phyloP scores from a whole-genome alignment of 2,797 vertebrate species.

The Moxostoma hubbsi region DNA sequence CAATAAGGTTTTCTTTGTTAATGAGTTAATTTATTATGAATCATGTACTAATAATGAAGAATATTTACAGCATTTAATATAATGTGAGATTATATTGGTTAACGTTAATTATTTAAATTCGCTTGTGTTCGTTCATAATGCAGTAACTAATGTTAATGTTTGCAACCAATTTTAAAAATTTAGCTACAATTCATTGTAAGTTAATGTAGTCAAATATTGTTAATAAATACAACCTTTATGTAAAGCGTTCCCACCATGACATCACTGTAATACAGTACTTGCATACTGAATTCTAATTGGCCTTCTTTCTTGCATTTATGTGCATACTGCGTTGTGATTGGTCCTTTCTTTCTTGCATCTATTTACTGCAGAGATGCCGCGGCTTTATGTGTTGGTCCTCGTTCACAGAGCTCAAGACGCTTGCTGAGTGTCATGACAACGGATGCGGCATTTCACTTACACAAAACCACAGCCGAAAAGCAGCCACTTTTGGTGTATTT shows the following conservation, averaged over 20 bases:
- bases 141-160: background rate
- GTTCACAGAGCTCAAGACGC: constrained; percentile 20
- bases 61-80: too few relatives aligned
- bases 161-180: background rate
- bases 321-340: constrained; percentile 16
- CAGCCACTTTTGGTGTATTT: background rate
- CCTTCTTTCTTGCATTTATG: background rate
- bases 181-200: too few relatives aligned
- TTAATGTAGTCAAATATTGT: background rate
- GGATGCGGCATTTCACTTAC: constrained; percentile 44
- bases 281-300: constrained; percentile 3
- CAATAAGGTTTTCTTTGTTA: too few relatives aligned
- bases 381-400: background rate
- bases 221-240: too few relatives aligned
- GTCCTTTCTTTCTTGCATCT: background rate
- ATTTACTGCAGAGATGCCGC: background rate
- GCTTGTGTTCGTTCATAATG: too few relatives aligned
- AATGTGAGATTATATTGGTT: too few relatives aligned
- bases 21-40: too few relatives aligned
- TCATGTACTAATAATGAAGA: too few relatives aligned
- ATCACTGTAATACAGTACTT: background rate
- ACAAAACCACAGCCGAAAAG: background rate
- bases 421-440: constrained; percentile 39
- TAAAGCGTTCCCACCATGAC: too few relatives aligned
- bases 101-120: too few relatives aligned